Evolutionary conservation across 2,888 invertebrate species (phyloP).

Genomic region (Leptinotarsa haldemani): DNA sequence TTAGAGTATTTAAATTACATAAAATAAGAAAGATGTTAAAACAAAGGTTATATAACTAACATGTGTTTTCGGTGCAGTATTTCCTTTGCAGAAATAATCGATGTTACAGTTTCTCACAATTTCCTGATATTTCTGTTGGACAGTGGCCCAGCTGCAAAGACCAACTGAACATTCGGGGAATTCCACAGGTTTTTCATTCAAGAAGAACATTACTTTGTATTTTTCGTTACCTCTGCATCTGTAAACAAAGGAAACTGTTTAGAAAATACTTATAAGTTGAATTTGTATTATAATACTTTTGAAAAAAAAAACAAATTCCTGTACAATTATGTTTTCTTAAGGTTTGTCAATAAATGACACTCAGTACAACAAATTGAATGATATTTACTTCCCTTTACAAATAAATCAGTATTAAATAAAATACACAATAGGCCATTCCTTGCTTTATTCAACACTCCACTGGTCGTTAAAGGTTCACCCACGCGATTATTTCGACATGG

Average conservation of each 20-base stretch:
- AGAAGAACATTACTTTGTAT: slow-evolving; percentile 75
- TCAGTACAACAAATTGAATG: too few relatives aligned
- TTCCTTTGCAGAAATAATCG: slow-evolving; percentile 68
- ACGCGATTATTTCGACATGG: too few relatives aligned
- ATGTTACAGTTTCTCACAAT: slow-evolving; percentile 70
- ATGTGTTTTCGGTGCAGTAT: slow-evolving; percentile 19
- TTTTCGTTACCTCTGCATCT: slow-evolving; percentile 69
- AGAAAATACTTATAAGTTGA: too few relatives aligned
- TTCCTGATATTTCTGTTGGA: slow-evolving; percentile 72
- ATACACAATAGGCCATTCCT: too few relatives aligned
- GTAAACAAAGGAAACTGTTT: slow-evolving; percentile 47
- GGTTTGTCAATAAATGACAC: too few relatives aligned
- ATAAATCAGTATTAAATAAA: too few relatives aligned
- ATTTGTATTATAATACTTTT: too few relatives aligned
- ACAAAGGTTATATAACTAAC: slow-evolving; percentile 4
- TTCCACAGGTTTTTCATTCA: slow-evolving; percentile 78
- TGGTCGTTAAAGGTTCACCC: too few relatives aligned
- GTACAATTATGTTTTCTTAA: too few relatives aligned
- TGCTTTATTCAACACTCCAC: too few relatives aligned
- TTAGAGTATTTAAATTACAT: background rate
- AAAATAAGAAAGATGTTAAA: background rate
- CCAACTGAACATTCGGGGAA: slow-evolving; percentile 77
- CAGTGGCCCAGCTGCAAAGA: slow-evolving; percentile 79
- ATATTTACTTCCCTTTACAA: too few relatives aligned
- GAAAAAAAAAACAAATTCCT: too few relatives aligned